A percentile compares a stretch with the other conserved stretches of the same genome.
These are phyloP conservation scores for Bufo bufo DNA, from an alignment of 2,113 vertebrate species.

Conservation along the genomic window DNA sequence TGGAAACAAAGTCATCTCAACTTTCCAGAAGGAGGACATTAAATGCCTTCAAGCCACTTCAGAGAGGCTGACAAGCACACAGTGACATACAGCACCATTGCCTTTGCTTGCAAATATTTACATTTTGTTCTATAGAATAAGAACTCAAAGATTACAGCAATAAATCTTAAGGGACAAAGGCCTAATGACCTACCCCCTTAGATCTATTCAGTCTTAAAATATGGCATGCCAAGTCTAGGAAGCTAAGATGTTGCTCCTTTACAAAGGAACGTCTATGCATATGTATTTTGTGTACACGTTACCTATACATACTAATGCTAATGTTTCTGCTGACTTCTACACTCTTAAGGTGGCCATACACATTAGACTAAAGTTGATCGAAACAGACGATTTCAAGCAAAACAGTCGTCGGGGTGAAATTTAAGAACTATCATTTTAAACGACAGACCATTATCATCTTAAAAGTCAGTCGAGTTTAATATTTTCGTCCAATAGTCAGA, in stretches of 20 bases:
- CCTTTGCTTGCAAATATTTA: conserved; percentile 22
- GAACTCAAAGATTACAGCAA: conserved; percentile 5
- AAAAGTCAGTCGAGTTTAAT: too few species aligned
- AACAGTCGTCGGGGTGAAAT: too few species aligned
- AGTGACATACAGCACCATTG: not conserved
- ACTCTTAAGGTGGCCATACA: too few species aligned
- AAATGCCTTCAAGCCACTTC: not conserved
- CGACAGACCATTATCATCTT: too few species aligned
- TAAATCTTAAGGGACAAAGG: conserved; percentile 34
- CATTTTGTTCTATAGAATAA: conserved; percentile 14
- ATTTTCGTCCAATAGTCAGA: too few species aligned
- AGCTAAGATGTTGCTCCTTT: not conserved
- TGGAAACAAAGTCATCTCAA: conserved; percentile 23
- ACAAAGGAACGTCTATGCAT: not conserved
- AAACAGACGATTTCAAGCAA: too few species aligned
- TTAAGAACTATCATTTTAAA: too few species aligned
- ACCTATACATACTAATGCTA: not conserved
- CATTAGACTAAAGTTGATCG: too few species aligned
- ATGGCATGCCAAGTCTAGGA: not conserved
- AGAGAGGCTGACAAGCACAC: not conserved
- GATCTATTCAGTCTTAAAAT: not conserved
- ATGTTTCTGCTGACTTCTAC: not conserved
- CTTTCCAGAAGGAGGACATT: conserved; percentile 27
- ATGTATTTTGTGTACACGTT: not conserved
- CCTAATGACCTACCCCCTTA: conserved; percentile 19